Percentiles rank a stretch among this genome's conserved stretches.
These are phyloP conservation scores for Halisarca cf. caerulea DNA, from an alignment of 37 sponge, comb jelly and placozoan species.

Conservation along the genomic window DNA sequence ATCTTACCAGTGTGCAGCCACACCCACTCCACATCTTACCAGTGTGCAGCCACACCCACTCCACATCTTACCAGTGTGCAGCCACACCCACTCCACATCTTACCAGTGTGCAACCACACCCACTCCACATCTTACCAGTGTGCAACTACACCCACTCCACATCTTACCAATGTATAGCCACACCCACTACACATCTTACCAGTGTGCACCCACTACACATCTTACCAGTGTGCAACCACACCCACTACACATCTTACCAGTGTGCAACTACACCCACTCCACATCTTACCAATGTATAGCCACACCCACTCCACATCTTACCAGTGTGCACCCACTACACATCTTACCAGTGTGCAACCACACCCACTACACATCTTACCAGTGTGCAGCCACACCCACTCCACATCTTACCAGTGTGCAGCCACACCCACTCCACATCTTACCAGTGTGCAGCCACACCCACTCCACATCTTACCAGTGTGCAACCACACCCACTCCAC, in stretches of 20 bases:
- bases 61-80: not conserved
- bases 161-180: too few relatives aligned
- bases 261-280: not conserved
- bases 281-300: too few relatives aligned
- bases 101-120: too few relatives aligned
- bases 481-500: not conserved
- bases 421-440: not conserved
- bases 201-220: not conserved
- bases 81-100: not conserved
- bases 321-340: not conserved
- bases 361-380: not conserved
- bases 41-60: not conserved
- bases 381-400: not conserved
- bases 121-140: not conserved
- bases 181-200: not conserved
- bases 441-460: not conserved
- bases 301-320: not conserved
- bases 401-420: too few relatives aligned
- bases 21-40: too few relatives aligned
- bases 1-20: not conserved
- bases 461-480: too few relatives aligned
- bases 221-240: too few relatives aligned
- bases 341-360: too few relatives aligned
- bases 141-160: not conserved
- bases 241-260: not conserved